These are phyloP conservation scores for Neoaliturus tenellus DNA, from an alignment of 2,888 invertebrate genomes.

Conservation along the genomic window DNA sequence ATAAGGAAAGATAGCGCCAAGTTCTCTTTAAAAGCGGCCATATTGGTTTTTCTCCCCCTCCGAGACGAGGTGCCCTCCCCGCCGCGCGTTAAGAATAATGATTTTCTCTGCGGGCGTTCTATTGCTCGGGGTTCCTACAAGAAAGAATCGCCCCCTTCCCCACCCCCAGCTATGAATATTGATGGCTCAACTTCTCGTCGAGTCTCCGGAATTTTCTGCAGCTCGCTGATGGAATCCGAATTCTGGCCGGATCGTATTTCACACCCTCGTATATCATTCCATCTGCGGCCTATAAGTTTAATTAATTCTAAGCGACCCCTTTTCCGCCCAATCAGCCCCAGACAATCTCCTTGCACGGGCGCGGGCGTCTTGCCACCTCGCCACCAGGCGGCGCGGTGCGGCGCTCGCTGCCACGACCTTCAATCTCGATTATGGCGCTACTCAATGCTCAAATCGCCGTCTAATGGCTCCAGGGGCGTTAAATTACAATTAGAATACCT, in stretches of 20 bases:
- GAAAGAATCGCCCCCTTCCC: slow-evolving; percentile 72
- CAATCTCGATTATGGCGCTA: neutral
- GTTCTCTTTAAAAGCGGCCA: slow-evolving; percentile 64
- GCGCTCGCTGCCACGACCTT: too few species aligned
- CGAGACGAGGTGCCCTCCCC: slow-evolving; percentile 74
- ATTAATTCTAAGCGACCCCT: slow-evolving; percentile 58
- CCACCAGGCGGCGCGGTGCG: too few species aligned
- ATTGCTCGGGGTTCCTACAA: slow-evolving; percentile 74
- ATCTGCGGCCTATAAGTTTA: slow-evolving; percentile 61
- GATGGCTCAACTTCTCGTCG: slow-evolving; percentile 59
- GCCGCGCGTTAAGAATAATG: slow-evolving; percentile 71
- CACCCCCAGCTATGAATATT: slow-evolving; percentile 63
- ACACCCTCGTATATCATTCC: slow-evolving; percentile 60
- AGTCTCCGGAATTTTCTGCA: slow-evolving; percentile 58
- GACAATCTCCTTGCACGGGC: neutral
- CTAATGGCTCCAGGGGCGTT: slow-evolving; percentile 15
- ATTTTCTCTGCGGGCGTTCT: slow-evolving; percentile 76
- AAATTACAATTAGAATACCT: slow-evolving; percentile 1
- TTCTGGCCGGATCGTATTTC: slow-evolving; percentile 58
- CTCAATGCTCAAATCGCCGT: neutral
- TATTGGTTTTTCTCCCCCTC: slow-evolving; percentile 70
- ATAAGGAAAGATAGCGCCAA: slow-evolving; percentile 59
- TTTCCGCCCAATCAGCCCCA: slow-evolving; percentile 48
- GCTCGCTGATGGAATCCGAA: slow-evolving; percentile 58
- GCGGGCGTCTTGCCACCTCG: neutral